A percentile compares a stretch with the other conserved stretches of the same genome.
phyloP scores from a whole-genome alignment of 2,113 vertebrate species.

The Pelmatolapia mariae region DNA sequence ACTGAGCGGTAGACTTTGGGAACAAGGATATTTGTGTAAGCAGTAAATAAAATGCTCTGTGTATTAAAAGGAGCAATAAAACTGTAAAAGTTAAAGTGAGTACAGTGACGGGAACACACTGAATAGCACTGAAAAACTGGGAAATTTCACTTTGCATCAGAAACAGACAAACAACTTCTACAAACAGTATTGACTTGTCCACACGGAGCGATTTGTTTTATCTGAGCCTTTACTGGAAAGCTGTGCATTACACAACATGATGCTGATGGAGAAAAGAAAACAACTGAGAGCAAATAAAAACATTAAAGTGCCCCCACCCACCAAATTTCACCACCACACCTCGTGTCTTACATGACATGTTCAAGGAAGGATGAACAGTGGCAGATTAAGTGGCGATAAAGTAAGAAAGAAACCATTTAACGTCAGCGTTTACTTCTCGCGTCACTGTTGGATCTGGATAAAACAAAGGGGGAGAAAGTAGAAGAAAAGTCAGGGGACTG shows the following conservation, averaged over 20 bases:
- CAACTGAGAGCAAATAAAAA: neutral
- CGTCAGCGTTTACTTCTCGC: neutral
- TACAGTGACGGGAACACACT: neutral
- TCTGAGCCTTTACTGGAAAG: slow-evolving; percentile 20
- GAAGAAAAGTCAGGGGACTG: neutral
- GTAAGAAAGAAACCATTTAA: neutral
- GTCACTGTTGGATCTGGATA: slow-evolving; percentile 2
- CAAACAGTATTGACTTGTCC: neutral
- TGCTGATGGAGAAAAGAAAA: slow-evolving; percentile 10
- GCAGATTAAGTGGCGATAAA: neutral
- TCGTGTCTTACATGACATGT: neutral
- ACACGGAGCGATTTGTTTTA: neutral
- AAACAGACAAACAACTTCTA: neutral
- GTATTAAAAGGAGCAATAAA: neutral
- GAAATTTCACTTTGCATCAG: neutral
- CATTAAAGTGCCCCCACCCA: neutral
- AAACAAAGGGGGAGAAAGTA: slow-evolving; percentile 5
- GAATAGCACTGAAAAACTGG: neutral
- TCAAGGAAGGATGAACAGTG: neutral
- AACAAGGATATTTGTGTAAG: slow-evolving; percentile 3
- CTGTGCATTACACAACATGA: slow-evolving; percentile 10
- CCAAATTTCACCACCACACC: neutral
- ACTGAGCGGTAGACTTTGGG: neutral
- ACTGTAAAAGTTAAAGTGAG: neutral
- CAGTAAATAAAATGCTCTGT: neutral